A percentile compares a stretch with the other conserved stretches of the same genome.
Evolutionary conservation across 2,888 invertebrate species (phyloP).

Genomic region (Apamea crenata): DNA sequence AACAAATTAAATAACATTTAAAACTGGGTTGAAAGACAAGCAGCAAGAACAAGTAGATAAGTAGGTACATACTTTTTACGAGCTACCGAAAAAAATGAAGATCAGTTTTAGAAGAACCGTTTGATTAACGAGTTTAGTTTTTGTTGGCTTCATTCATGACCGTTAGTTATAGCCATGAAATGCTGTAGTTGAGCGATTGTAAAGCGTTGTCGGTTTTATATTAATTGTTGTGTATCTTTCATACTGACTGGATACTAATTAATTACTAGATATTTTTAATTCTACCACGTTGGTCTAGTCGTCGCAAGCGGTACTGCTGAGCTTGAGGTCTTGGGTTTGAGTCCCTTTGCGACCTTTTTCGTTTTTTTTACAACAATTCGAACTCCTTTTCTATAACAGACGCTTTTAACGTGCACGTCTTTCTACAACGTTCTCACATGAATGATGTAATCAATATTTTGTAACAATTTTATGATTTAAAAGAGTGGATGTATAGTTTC

Average conservation of each 20-base stretch:
- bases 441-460: no score
- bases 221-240: conserved; percentile 32
- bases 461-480: no score
- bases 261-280: not conserved
- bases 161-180: conserved; percentile 44
- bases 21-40: conserved; percentile 13
- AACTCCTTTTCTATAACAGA: no score
- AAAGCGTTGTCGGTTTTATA: not conserved
- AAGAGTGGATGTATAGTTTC: no score
- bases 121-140: conserved; percentile 46
- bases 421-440: no score
- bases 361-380: no score
- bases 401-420: no score
- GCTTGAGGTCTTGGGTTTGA: no score
- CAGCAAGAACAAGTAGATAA: not conserved
- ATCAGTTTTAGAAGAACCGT: conserved; percentile 50
- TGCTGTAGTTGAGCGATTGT: conserved; percentile 12
- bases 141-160: conserved; percentile 38
- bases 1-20: not conserved
- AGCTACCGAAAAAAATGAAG: conserved; percentile 29
- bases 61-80: not conserved
- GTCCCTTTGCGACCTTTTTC: no score
- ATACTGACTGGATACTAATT: conserved; percentile 13
- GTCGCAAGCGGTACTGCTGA: no score
- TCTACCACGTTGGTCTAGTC: no score